phyloP scores from a whole-genome alignment of 2,797 vertebrate species.

The Gymnoscopelus microlampas region DNA sequence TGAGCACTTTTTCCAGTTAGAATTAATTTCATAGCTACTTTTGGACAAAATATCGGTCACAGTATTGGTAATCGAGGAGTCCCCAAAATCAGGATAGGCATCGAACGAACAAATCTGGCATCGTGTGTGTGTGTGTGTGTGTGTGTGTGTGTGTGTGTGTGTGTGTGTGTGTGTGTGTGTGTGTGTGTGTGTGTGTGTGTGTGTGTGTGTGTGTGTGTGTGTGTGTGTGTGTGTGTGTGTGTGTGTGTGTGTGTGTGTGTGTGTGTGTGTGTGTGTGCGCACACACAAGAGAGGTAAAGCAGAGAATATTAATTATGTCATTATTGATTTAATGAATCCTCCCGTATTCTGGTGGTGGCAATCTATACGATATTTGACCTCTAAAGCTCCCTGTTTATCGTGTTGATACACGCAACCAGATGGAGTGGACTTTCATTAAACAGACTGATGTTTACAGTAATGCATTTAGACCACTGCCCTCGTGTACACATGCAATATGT shows the following conservation, averaged over 20 bases:
- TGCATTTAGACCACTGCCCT: constrained; percentile 12
- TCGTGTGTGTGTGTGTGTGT: no score
- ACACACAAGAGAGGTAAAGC: neutral
- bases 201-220: neutral
- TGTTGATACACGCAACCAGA: constrained; percentile 4
- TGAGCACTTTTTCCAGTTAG: no score
- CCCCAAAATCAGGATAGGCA: no score
- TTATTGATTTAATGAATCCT: constrained; percentile 30
- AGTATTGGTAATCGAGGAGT: no score
- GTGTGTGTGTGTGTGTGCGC: neutral
- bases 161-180: neutral
- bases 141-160: neutral
- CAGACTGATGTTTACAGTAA: constrained; percentile 24
- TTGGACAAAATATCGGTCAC: no score
- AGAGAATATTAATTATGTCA: constrained; percentile 9
- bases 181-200: neutral
- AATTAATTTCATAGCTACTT: no score
- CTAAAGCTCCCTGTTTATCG: constrained; percentile 10
- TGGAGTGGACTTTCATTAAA: constrained; percentile 26
- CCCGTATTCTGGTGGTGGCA: neutral
- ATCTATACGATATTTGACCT: constrained; percentile 11
- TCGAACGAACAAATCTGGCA: no score
- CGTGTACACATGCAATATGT: neutral
- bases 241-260: neutral
- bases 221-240: neutral